A percentile compares a stretch with the other conserved stretches of the same genome.
phyloP scores from a whole-genome alignment of 2,888 invertebrate genomes.

The Caenorhabditis uteleia region DNA sequence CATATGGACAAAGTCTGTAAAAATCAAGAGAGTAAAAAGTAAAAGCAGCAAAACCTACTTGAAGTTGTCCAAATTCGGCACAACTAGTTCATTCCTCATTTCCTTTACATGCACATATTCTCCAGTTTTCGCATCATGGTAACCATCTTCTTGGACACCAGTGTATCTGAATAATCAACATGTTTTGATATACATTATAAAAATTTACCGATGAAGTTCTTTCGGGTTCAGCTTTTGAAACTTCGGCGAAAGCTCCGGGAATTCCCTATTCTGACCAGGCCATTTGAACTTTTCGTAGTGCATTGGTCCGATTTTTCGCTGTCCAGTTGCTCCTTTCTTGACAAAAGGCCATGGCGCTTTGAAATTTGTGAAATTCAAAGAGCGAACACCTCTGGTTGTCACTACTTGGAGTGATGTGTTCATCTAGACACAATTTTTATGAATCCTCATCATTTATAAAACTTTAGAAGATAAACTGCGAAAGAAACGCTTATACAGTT shows the following conservation, averaged over 20 bases:
- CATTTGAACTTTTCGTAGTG: constrained; percentile 56
- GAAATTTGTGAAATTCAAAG: constrained; percentile 54
- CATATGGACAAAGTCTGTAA: constrained; percentile 88
- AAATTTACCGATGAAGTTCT: constrained; percentile 46
- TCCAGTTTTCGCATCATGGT: constrained; percentile 55
- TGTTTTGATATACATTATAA: not conserved
- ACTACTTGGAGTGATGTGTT: too few species aligned
- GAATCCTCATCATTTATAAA: too few species aligned
- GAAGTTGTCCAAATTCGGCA: constrained; percentile 85
- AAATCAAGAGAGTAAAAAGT: not conserved
- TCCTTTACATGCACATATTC: constrained; percentile 77
- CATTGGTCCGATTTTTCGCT: constrained; percentile 65
- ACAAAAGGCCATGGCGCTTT: constrained; percentile 67
- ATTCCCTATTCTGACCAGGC: constrained; percentile 66
- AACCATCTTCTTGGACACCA: constrained; percentile 60
- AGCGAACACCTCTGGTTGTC: constrained; percentile 54
- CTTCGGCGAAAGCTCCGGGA: constrained; percentile 66
- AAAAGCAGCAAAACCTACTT: constrained; percentile 73
- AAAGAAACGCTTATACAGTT: too few species aligned
- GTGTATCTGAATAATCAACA: constrained; percentile 51
- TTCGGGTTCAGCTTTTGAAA: constrained; percentile 58
- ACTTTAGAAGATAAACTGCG: too few species aligned
- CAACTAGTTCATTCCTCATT: constrained; percentile 88
- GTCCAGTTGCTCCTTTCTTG: constrained; percentile 62
- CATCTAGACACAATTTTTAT: too few species aligned